These are phyloP conservation scores for Rachycentron canadum DNA, from an alignment of 2,797 vertebrate genomes.

Conservation along the genomic window DNA sequence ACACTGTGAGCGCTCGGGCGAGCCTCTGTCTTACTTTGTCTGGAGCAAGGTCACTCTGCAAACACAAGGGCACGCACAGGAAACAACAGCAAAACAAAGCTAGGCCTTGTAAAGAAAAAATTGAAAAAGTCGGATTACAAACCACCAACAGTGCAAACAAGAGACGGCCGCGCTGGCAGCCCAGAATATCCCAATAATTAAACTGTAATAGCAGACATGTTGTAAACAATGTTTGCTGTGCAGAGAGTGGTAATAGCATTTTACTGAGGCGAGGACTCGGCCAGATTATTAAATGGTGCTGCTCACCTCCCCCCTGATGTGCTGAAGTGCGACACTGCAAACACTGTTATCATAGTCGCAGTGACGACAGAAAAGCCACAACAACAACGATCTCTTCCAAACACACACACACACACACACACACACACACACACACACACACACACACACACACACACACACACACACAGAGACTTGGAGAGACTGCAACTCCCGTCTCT, in stretches of 20 bases:
- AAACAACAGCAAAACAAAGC: conserved; percentile 70
- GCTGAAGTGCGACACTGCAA: conserved; percentile 69
- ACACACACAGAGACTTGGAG: conserved; percentile 51
- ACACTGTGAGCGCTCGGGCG: conserved; percentile 60
- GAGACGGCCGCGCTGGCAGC: conserved; percentile 55
- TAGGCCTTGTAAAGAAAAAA: conserved; percentile 44
- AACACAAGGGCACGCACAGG: conserved; percentile 69
- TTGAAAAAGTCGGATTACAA: conserved; percentile 64
- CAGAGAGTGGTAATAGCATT: conserved; percentile 57
- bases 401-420: conserved; percentile 44
- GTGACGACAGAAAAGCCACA: conserved; percentile 58
- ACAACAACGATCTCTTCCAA: conserved; percentile 47
- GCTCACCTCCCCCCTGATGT: conserved; percentile 71
- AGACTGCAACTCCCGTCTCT: conserved; percentile 69
- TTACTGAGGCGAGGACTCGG: conserved; percentile 49
- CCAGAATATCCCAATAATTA: conserved; percentile 65
- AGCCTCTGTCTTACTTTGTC: conserved; percentile 73
- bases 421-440: conserved; percentile 53
- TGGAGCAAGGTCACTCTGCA: conserved; percentile 78
- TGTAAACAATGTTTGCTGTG: conserved; percentile 65
- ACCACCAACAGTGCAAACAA: conserved; percentile 67
- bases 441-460: conserved; percentile 45
- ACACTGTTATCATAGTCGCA: conserved; percentile 56
- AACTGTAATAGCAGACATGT: conserved; percentile 66
- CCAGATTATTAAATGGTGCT: conserved; percentile 67